Evolutionary conservation across 2,797 vertebrate genomes (phyloP).

Genomic region (Orestias chungarensis): DNA sequence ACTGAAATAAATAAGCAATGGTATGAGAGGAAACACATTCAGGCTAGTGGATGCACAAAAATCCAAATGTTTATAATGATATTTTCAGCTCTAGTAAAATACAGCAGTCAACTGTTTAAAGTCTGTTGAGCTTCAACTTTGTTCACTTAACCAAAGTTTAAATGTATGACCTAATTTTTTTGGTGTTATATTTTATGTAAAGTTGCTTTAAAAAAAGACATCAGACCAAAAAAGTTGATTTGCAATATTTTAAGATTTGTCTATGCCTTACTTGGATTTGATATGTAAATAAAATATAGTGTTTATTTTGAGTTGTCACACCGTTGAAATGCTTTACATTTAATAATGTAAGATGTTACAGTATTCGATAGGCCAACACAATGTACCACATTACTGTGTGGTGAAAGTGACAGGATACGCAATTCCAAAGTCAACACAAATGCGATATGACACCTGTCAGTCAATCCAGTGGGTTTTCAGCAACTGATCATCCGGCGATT

Average conservation of each 20-base stretch:
- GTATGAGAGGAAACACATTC: conserved; percentile 67
- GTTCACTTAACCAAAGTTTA: conserved; percentile 11
- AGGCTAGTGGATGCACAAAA: conserved; percentile 60
- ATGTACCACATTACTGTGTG: not conserved
- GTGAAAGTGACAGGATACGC: not conserved
- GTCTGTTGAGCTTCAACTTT: conserved; percentile 25
- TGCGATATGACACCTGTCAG: too few species aligned
- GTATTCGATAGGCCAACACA: not conserved
- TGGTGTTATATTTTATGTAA: conserved; percentile 23
- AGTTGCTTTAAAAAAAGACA: conserved; percentile 29
- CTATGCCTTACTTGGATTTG: not conserved
- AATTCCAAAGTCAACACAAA: not conserved
- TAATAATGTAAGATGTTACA: not conserved
- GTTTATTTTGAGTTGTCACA: not conserved
- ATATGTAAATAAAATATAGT: not conserved
- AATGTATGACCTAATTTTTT: conserved; percentile 30
- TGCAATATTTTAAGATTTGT: not conserved
- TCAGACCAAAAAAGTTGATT: conserved; percentile 22
- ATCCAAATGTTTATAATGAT: conserved; percentile 60
- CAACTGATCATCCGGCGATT: too few species aligned
- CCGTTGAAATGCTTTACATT: not conserved
- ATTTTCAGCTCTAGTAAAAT: conserved; percentile 58
- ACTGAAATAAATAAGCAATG: conserved; percentile 83
- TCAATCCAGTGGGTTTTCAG: too few species aligned
- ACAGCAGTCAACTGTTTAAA: conserved; percentile 40